Conservation (phyloP, 1,140 invertebrate species). For the Drepana arcuata region DNA sequence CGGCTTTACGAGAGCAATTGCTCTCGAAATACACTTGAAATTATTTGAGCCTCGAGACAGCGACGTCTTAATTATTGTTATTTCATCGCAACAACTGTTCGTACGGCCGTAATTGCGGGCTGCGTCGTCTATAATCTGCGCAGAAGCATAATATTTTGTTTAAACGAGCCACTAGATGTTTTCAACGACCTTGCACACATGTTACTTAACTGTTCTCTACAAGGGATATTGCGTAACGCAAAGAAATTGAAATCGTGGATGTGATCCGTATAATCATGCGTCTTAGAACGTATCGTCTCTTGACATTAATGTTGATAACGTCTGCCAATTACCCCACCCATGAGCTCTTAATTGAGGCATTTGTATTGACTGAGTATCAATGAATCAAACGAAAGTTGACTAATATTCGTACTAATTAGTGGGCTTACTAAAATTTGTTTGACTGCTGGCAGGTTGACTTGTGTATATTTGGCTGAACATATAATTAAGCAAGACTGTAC, state of each 20-base stretch:
- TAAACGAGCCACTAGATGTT: constrained; percentile 30
- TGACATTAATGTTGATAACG: too few species aligned
- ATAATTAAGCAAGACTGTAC: too few species aligned
- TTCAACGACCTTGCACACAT: constrained; percentile 25
- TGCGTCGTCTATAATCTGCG: constrained; percentile 33
- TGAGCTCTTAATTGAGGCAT: too few species aligned
- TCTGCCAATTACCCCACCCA: too few species aligned
- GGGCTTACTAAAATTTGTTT: too few species aligned
- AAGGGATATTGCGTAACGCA: constrained; percentile 20
- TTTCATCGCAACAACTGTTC: constrained; percentile 27
- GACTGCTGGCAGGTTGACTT: too few species aligned
- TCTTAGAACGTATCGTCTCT: too few species aligned
- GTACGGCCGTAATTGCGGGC: constrained; percentile 26
- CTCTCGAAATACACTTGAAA: constrained; percentile 13
- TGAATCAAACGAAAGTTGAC: too few species aligned
- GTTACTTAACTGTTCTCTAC: constrained; percentile 20
- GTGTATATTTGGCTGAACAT: too few species aligned
- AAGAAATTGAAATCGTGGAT: too few species aligned
- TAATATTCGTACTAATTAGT: too few species aligned
- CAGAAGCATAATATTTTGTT: constrained; percentile 31
- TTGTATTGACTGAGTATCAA: too few species aligned
- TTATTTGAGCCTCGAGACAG: constrained; percentile 25
- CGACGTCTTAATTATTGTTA: constrained; percentile 52
- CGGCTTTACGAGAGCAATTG: neutral
- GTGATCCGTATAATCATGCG: neutral